Conservation (phyloP, 2,113 vertebrate genomes). For the Colius striatus region DNA sequence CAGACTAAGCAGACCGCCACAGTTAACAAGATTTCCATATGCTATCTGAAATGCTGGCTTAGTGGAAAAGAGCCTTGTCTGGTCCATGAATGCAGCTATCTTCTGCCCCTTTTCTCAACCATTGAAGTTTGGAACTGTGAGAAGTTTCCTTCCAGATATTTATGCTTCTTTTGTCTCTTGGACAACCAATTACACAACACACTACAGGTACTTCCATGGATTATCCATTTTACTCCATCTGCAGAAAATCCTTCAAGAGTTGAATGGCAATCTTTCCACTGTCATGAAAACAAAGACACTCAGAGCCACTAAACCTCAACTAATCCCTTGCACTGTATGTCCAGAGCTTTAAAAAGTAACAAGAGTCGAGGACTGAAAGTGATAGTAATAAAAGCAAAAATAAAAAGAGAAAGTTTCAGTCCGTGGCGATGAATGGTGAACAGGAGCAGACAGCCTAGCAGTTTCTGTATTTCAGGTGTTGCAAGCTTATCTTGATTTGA, state of each 20-base stretch:
- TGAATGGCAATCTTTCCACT: not conserved
- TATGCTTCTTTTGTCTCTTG: not conserved
- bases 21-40: not conserved
- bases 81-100: not conserved
- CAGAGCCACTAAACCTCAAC: not conserved
- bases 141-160: not conserved
- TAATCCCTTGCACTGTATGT: too few relatives aligned
- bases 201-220: not conserved
- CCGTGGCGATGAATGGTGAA: not conserved
- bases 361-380: not conserved
- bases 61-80: not conserved
- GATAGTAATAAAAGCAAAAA: not conserved
- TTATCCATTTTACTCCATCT: not conserved
- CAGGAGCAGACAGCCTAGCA: not conserved
- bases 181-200: not conserved
- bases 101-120: not conserved
- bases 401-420: not conserved
- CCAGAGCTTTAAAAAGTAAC: not conserved
- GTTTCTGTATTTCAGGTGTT: not conserved
- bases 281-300: not conserved
- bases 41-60: not conserved
- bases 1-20: not conserved
- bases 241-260: not conserved
- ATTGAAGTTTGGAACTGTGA: not conserved
- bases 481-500: not conserved